A percentile compares a stretch with the other conserved stretches of the same genome.
Conservation (phyloP, 1,140 invertebrate genomes). For the Druon quercuslanigerum region DNA sequence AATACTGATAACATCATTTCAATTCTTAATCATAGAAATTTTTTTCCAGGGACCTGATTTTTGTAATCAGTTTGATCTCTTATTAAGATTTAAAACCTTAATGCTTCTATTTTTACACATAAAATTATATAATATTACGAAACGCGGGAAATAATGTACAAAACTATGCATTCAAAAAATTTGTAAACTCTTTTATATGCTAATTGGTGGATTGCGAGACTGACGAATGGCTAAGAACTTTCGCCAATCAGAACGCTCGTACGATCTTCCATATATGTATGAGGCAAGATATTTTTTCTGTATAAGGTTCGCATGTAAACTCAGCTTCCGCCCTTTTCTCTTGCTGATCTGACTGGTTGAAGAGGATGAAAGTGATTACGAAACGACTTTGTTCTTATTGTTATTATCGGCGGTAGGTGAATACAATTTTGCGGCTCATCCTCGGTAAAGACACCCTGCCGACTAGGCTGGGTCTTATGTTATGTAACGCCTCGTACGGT, state of each 20-base stretch:
- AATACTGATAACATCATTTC: no score
- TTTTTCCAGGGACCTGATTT: no score
- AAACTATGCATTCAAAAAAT: neutral
- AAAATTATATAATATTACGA: no score
- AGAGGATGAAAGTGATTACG: constrained; percentile 41
- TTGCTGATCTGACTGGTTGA: constrained; percentile 1
- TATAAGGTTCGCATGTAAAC: constrained; percentile 15
- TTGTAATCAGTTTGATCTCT: no score
- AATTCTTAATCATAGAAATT: no score
- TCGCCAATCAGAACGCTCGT: constrained; percentile 45
- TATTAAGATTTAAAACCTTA: no score
- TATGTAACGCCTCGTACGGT: neutral
- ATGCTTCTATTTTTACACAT: no score
- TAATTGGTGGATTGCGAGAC: constrained; percentile 36
- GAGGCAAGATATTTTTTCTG: constrained; percentile 4
- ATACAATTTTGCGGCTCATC: neutral
- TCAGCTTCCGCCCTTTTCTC: constrained; percentile 41
- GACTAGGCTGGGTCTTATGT: neutral
- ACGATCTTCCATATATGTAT: constrained; percentile 5
- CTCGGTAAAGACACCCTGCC: neutral
- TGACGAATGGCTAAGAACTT: constrained; percentile 42
- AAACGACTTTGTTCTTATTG: constrained; percentile 34
- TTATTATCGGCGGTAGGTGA: constrained; percentile 30
- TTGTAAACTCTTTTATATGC: constrained; percentile 23
- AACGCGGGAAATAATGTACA: neutral